Base-by-base conservation (phyloP, 2,888 invertebrate genomes). In the Myopa testacea region DNA sequence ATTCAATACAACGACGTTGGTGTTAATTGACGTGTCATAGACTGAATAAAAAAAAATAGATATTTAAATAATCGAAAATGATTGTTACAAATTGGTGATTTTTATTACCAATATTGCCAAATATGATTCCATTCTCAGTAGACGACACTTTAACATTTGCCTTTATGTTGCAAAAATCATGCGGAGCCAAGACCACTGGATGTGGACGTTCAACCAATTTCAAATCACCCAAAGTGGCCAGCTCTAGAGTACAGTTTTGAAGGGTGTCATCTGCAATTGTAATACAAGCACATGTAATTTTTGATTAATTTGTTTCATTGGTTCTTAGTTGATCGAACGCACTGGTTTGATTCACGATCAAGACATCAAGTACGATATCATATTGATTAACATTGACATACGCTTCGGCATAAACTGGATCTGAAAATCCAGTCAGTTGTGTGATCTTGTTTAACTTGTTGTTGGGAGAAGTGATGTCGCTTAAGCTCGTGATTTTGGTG, bases 321-420 rank as follows among this genome's bases (percentile, higher is more conserved):
- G 50, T 7, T 34, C 8, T 50, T 26, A 34, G 3, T 34, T 55
- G 55, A 55, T 7, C 3, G 37, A 12, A 86, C 89, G 85, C 79
- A 93, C 93, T 93, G 16, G 99, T 99, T 91, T 99, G 99, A 90
- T 99, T 99, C 45, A 98, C 98, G 82, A 99, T 95, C 40, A 99
- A 92, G 62, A 99, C 98, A 90, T 99, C 99, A 65, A 99, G 92
- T 67, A 99, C 98, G 84, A 99, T 98, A 89, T 99, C 99, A 90
- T 98, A 98, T 88, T 98, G 98, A 90, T 98, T 98, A 83, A 99
- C 99, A 89, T 99, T 95, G 2, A 99, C 99, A 87, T 99, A 97
- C n/a, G 99, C 99, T 91, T 99, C 99, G 0, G 99, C 97, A 90
- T 99, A 99, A 79, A 99, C 98, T 0, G 99, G 99, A 91, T 99